Evolutionary conservation across 2,888 invertebrate genomes (phyloP), one percentile per base, ranked within the genome.

Genomic region (Cyaniris semiargus): DNA sequence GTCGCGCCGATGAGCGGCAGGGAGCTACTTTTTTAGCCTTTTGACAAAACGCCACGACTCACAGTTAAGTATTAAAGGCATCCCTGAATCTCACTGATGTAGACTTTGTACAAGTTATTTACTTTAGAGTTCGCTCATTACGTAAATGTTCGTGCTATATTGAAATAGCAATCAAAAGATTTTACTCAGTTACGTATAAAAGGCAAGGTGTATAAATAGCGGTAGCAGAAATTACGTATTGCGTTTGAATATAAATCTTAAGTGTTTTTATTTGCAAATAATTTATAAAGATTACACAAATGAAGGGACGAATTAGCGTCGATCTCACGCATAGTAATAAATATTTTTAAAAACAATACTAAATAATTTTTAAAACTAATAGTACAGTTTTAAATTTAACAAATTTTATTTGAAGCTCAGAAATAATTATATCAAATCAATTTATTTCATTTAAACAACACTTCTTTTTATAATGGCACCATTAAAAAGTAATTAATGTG

Each of bases 101-200:
- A 88, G 89, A 90, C 88, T 91, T 91, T 89, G 89, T 90, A 88
- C 86, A 86, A 89, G 84, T 89, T 92, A 91, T 92, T 92, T 90
- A 89, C 89, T 91, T 88, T 88, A 85, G 85, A 90, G 88, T 85
- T 86, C 85, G 87, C 90, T 92, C 92, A 91, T 93, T 92, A 92
- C 88, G 90, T 89, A 90, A 92, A 91, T 90, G 89, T 90, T 90
- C 88, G 88, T 88, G 85, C 84, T 86, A 88, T 90, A 90, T 91
- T 90, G 86, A 89, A 90, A 89, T 85, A 87, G 88, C 87, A 87
- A 88, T 88, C 87, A 88, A 88, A 89, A 85, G 85, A 80, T 76
- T 77, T 78, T 79, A 80, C 80, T 80, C 80, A 77, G 79, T 79
- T 78, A 78, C 75, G 56, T 77, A 53, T 72, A 44, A 44, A 72